phyloP scores from a whole-genome alignment of 2,888 invertebrate species.

The Pediacus dermestoides region DNA sequence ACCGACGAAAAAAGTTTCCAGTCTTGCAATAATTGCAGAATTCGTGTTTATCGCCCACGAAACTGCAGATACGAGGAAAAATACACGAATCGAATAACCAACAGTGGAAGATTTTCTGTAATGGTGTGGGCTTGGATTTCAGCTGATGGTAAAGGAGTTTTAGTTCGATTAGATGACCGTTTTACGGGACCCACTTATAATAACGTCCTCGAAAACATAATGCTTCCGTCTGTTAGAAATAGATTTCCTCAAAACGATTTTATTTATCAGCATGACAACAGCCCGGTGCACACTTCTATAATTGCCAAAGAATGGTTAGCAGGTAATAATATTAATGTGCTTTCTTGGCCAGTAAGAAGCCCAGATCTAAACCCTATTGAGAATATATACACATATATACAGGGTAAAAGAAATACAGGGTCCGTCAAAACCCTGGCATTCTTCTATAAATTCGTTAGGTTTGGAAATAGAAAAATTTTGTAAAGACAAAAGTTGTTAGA shows the following conservation, averaged over 20 bases:
- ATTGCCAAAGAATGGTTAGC: not conserved
- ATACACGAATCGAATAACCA: not conserved
- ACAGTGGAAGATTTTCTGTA: not conserved
- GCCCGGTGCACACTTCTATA: not conserved
- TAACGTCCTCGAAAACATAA: not conserved
- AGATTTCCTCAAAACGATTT: not conserved
- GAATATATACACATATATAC: too few species aligned
- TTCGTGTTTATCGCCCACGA: not conserved
- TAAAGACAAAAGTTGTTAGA: too few species aligned
- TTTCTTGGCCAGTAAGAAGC: not conserved
- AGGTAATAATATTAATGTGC: not conserved
- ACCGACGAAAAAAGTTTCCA: constrained; percentile 1
- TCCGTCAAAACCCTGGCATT: too few species aligned
- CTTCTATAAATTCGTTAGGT: too few species aligned
- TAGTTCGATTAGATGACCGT: not conserved
- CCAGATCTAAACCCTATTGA: not conserved
- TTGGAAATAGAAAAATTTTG: too few species aligned
- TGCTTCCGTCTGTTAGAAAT: not conserved
- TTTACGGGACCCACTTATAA: not conserved
- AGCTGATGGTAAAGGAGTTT: not conserved
- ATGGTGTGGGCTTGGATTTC: not conserved
- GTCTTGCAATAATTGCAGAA: not conserved
- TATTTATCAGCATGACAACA: constrained; percentile 1
- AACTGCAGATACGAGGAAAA: not conserved
- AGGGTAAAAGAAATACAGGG: too few species aligned